Base-by-base conservation (phyloP, 2,113 vertebrate genomes). In the Picathartes gymnocephalus region DNA sequence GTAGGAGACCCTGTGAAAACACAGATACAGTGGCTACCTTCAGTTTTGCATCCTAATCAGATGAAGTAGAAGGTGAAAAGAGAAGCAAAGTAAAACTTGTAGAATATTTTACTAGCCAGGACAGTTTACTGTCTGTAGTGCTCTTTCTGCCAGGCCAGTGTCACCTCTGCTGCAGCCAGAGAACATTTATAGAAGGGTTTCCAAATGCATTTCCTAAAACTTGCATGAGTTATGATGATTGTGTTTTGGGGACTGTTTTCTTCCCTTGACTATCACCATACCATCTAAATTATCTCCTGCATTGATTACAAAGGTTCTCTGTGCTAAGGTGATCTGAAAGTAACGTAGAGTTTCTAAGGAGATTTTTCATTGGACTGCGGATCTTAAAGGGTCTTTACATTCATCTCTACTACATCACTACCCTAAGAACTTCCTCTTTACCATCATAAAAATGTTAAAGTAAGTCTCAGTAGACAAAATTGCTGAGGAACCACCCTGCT, bases 231-330 rank as follows among this genome's bases (percentile, higher is more conserved):
- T 88, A 16, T 1, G 9, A 35, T 72, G 7, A 54, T 42, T 61
- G 28, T 23, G 4, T 18, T 92, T 81, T 48, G 5, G 9, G 11
- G 4, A 40, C 7, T 0, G 0, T 37, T 72, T 33, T 82, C 10
- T 16, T 92, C 45, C 33, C 31, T 45, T 88, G 20, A 85, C 19
- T 82, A 42, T 87, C 28, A 47, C 23, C 17, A 30, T 37, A 54
- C 19, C 24, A 50, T 39, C 20, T 48, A 7, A 64, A 37, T 80
- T 65, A 40, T 71, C 15, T 85, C n/a, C 78, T 80, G n/a, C 24
- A 30, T 22, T 72, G 37, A 4, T 58, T 64, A 54, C 68, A 77
- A 60, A 61, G 9, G 4, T 47, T 72, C 15, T 71, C n/a, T 60
- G 4, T 31, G 66, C 53, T 90, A n/a, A 77, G 13, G 15, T 71